These are phyloP conservation scores for Iselma pallidipennis DNA, from an alignment of 2,888 invertebrate genomes.

Conservation along the genomic window DNA sequence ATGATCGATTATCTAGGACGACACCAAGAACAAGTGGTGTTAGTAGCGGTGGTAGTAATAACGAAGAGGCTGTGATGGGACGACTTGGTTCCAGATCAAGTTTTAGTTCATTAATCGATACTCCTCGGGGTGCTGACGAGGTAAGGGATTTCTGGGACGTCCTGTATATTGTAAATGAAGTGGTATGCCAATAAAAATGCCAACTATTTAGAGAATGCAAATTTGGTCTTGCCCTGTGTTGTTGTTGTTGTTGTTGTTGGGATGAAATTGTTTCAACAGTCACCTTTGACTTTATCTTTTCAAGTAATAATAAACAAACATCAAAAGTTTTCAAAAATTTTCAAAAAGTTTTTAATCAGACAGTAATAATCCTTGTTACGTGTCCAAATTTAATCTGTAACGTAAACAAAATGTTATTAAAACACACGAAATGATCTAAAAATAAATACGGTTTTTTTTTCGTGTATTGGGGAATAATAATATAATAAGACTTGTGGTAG, in stretches of 20 bases:
- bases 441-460: neutral
- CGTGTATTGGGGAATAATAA: neutral
- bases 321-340: neutral
- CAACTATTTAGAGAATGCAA: neutral
- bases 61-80: slow-evolving; percentile 52
- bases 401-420: slow-evolving; percentile 8
- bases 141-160: slow-evolving; percentile 52
- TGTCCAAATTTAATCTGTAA: slow-evolving; percentile 12
- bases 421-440: slow-evolving; percentile 7
- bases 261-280: neutral
- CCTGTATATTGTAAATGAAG: neutral
- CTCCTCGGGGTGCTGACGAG: slow-evolving; percentile 59
- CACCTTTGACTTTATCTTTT: no score
- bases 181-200: neutral
- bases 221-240: no score
- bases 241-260: no score
- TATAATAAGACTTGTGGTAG: neutral
- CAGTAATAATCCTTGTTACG: slow-evolving; percentile 1
- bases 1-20: slow-evolving; percentile 66
- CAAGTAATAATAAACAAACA: neutral
- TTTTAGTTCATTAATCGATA: slow-evolving; percentile 71
- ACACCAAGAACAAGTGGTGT: slow-evolving; percentile 45
- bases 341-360: neutral
- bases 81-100: slow-evolving; percentile 67
- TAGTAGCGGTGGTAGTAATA: slow-evolving; percentile 40